phyloP scores from a whole-genome alignment of 1,140 invertebrate species.

The Trypoxylus dichotomus region DNA sequence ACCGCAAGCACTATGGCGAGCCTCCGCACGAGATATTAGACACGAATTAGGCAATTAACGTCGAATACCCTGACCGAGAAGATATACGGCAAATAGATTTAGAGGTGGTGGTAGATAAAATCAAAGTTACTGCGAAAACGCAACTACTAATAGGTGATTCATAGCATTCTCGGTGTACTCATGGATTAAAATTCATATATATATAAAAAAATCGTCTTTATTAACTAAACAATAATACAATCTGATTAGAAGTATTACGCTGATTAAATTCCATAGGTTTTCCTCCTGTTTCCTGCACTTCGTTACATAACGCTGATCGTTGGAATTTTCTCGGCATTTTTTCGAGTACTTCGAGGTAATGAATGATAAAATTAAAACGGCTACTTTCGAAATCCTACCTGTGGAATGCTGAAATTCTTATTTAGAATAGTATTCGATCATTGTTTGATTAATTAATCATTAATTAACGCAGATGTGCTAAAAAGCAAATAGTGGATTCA shows the following conservation, averaged over 20 bases:
- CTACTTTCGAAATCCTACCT: no score
- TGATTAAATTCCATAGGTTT: neutral
- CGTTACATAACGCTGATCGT: neutral
- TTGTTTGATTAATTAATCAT: neutral
- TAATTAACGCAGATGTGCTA: neutral
- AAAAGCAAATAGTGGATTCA: neutral
- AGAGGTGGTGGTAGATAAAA: neutral
- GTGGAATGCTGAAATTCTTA: no score
- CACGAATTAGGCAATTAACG: no score
- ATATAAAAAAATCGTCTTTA: neutral
- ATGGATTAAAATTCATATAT: neutral
- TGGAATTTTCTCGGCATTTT: neutral
- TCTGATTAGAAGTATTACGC: neutral
- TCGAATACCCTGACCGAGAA: no score
- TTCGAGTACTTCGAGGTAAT: neutral
- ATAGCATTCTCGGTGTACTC: neutral
- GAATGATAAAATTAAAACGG: neutral
- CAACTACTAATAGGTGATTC: neutral
- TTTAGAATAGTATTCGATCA: no score
- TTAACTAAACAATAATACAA: neutral
- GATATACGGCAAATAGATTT: neutral
- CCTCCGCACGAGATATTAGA: no score
- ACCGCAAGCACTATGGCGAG: no score
- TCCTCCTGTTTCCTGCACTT: neutral
- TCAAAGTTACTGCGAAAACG: neutral